Percentiles rank a stretch among this genome's conserved stretches.
Conservation (phyloP, 2,888 invertebrate species). For the Dromius quadrimaculatus region DNA sequence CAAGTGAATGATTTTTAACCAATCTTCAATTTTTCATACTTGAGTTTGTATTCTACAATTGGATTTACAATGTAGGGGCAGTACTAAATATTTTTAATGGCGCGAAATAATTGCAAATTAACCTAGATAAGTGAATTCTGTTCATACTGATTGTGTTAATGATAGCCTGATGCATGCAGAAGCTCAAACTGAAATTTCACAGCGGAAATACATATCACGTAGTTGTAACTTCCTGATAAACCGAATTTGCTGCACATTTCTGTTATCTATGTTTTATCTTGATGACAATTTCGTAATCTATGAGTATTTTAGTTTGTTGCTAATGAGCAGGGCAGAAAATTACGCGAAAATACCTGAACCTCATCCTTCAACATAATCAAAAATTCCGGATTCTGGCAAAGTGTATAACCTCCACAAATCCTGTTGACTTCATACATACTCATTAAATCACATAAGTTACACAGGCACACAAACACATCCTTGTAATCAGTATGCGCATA, state of each 20-base stretch:
- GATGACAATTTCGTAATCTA: slow-evolving; percentile 28
- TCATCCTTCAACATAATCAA: slow-evolving; percentile 11
- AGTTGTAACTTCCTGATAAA: slow-evolving; percentile 28
- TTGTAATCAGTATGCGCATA: slow-evolving; percentile 47
- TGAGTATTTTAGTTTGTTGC: neutral
- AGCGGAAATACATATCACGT: slow-evolving; percentile 29
- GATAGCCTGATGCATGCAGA: slow-evolving; percentile 22
- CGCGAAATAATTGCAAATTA: slow-evolving; percentile 5
- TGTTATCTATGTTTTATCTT: slow-evolving; percentile 10
- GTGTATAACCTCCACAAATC: slow-evolving; percentile 12
- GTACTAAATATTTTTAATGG: too few relatives aligned
- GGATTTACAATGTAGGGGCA: neutral
- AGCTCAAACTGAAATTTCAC: slow-evolving; percentile 6
- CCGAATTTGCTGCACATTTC: slow-evolving; percentile 24
- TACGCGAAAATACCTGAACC: too few relatives aligned
- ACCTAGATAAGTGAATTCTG: slow-evolving; percentile 7
- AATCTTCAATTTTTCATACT: too few relatives aligned
- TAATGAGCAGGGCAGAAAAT: too few relatives aligned
- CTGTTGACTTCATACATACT: slow-evolving; percentile 27
- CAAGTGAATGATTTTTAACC: slow-evolving; percentile 8
- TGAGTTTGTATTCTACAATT: neutral
- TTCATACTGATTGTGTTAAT: slow-evolving; percentile 16
- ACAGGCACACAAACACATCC: slow-evolving; percentile 7
- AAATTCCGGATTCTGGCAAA: slow-evolving; percentile 12
- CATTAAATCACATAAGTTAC: slow-evolving; percentile 21